phyloP scores from a whole-genome alignment of 2,113 vertebrate genomes.

The Oncorhynchus tshawytscha region DNA sequence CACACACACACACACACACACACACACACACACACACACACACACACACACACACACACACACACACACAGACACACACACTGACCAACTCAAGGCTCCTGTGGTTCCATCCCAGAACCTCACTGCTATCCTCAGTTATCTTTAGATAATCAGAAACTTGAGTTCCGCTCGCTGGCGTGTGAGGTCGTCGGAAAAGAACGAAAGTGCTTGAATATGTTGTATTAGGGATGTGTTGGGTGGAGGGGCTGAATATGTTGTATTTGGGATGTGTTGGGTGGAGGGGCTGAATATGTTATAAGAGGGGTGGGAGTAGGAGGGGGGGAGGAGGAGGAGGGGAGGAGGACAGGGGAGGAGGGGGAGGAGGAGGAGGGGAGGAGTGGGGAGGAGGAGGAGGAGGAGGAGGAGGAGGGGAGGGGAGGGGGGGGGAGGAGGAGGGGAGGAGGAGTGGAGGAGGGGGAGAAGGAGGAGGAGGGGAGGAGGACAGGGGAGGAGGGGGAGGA shows the following conservation, averaged over 20 bases:
- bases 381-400: too few relatives aligned
- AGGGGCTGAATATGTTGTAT: background rate
- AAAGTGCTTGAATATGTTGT: slow-evolving; percentile 21
- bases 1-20: background rate
- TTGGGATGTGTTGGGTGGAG: background rate
- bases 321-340: too few relatives aligned
- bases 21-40: background rate
- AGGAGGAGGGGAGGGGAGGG: too few relatives aligned
- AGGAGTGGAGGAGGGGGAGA: too few relatives aligned
- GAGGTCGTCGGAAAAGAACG: slow-evolving; percentile 8
- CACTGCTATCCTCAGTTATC: slow-evolving; percentile 45
- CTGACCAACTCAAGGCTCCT: slow-evolving; percentile 18
- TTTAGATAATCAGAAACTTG: slow-evolving; percentile 47
- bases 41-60: background rate
- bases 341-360: too few relatives aligned
- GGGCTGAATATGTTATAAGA: background rate
- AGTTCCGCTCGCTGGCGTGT: slow-evolving; percentile 14
- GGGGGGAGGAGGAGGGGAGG: too few relatives aligned
- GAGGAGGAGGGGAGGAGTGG: too few relatives aligned
- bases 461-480: too few relatives aligned
- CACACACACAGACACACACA: too few relatives aligned
- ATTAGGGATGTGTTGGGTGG: background rate
- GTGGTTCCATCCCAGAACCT: slow-evolving; percentile 25
- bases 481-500: too few relatives aligned
- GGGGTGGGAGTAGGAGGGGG: too few relatives aligned